A percentile compares a stretch with the other conserved stretches of the same genome.
phyloP scores from a whole-genome alignment of 2,888 invertebrate species.

The Sinhomidia bicolor region DNA sequence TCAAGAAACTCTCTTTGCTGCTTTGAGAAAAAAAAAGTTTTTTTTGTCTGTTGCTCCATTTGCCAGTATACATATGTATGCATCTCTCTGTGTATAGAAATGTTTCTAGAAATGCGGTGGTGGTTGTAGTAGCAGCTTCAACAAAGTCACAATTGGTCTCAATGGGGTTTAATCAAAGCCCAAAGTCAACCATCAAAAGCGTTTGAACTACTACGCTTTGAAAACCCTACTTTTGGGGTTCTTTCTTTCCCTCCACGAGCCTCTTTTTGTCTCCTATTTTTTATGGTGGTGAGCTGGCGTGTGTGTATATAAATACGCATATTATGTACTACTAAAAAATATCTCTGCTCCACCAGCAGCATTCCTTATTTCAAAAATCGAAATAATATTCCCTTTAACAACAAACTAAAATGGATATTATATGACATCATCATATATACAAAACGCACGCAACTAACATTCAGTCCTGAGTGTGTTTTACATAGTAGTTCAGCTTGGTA shows the following conservation, averaged over 20 bases:
- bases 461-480: no score
- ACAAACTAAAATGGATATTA: not conserved
- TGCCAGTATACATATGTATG: not conserved
- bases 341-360: not conserved
- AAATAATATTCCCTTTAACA: not conserved
- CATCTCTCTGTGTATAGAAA: not conserved
- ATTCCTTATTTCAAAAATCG: conserved; percentile 12
- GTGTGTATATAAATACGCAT: not conserved
- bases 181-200: conserved; percentile 75
- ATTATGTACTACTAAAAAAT: conserved; percentile 1
- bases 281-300: not conserved
- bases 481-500: no score
- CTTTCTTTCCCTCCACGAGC: not conserved
- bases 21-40: not conserved
- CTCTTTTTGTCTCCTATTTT: conserved; percentile 39
- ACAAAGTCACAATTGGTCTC: conserved; percentile 71
- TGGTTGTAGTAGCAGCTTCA: not conserved
- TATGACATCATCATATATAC: not conserved
- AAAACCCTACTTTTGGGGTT: conserved; percentile 71
- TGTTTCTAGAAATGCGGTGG: not conserved
- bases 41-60: conserved; percentile 50
- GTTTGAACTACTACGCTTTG: conserved; percentile 67
- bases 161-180: conserved; percentile 74
- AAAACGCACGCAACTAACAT: no score
- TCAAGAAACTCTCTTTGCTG: conserved; percentile 2